phyloP scores from a whole-genome alignment of 2,797 vertebrate species.

The Rhinatrema bivittatum region DNA sequence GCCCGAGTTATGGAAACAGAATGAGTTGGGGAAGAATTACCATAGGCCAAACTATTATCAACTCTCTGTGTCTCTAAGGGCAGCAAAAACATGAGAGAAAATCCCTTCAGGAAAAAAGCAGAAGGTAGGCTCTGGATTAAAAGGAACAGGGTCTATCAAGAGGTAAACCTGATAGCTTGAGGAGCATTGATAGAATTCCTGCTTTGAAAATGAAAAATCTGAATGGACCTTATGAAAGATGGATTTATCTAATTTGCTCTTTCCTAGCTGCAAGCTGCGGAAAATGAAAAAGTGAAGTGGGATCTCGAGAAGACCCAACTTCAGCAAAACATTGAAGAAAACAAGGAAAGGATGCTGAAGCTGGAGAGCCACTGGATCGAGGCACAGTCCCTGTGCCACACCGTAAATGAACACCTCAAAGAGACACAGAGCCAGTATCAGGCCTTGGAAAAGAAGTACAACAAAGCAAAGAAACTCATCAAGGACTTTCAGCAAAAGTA shows the following conservation, averaged over 20 bases:
- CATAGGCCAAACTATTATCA: too few species aligned
- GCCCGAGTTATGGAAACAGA: too few species aligned
- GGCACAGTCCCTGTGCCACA: constrained; percentile 93
- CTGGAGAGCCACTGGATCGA: constrained; percentile 98
- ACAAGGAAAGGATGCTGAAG: constrained; percentile 95
- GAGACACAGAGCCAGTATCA: constrained; percentile 95
- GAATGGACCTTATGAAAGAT: too few species aligned
- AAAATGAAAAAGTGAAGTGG: constrained; percentile 94
- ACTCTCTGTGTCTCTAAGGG: too few species aligned
- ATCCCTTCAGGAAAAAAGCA: too few species aligned
- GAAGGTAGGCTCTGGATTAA: too few species aligned
- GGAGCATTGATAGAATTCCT: too few species aligned
- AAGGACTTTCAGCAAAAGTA: constrained; percentile 99
- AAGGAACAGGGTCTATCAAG: too few species aligned
- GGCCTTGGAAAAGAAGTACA: constrained; percentile 95
- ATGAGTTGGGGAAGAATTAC: too few species aligned
- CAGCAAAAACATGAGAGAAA: too few species aligned
- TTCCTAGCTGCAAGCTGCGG: constrained; percentile 80
- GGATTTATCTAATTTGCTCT: constrained; percentile 23
- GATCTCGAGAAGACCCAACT: constrained; percentile 90
- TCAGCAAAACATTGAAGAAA: constrained; percentile 95
- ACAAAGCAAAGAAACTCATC: constrained; percentile 97
- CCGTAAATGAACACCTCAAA: constrained; percentile 94
- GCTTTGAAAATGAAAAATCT: too few species aligned
- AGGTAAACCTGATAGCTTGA: too few species aligned